A percentile compares a stretch with the other conserved stretches of the same genome.
These are phyloP conservation scores for Pedetes capensis DNA, from an alignment of 2,113 vertebrate genomes.

Conservation along the genomic window DNA sequence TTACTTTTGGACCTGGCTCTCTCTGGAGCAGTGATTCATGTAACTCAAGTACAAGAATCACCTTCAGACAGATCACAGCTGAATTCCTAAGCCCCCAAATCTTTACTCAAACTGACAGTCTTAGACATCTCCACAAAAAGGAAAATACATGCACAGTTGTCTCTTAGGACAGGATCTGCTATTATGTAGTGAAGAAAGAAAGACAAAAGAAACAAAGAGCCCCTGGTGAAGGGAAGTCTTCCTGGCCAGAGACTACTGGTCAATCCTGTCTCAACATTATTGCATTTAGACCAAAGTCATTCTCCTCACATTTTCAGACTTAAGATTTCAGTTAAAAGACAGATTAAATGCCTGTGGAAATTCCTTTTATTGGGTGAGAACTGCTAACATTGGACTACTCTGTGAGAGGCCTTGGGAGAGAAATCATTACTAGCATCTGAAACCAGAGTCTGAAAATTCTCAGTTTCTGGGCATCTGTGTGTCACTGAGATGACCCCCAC, in stretches of 20 bases:
- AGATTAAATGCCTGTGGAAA: neutral
- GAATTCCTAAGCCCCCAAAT: constrained; percentile 58
- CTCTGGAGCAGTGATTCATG: constrained; percentile 60
- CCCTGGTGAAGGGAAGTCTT: neutral
- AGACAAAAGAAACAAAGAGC: neutral
- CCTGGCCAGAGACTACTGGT: neutral
- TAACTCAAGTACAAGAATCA: constrained; percentile 48
- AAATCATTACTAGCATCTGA: constrained; percentile 25
- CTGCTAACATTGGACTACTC: neutral
- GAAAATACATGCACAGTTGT: constrained; percentile 40
- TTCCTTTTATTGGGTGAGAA: neutral
- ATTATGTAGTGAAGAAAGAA: neutral
- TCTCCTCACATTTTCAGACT: neutral
- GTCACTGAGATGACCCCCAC: neutral
- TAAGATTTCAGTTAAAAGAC: neutral
- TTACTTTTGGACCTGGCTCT: constrained; percentile 52
- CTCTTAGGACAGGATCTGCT: neutral
- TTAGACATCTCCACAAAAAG: constrained; percentile 18
- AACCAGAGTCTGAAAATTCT: constrained; percentile 36
- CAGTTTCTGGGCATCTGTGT: neutral
- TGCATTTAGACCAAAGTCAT: neutral
- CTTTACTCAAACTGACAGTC: constrained; percentile 64
- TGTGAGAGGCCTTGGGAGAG: neutral
- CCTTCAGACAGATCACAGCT: constrained; percentile 56
- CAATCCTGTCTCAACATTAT: neutral